These are phyloP conservation scores for Argya squamiceps DNA, from an alignment of 2,797 vertebrate genomes.

Conservation along the genomic window DNA sequence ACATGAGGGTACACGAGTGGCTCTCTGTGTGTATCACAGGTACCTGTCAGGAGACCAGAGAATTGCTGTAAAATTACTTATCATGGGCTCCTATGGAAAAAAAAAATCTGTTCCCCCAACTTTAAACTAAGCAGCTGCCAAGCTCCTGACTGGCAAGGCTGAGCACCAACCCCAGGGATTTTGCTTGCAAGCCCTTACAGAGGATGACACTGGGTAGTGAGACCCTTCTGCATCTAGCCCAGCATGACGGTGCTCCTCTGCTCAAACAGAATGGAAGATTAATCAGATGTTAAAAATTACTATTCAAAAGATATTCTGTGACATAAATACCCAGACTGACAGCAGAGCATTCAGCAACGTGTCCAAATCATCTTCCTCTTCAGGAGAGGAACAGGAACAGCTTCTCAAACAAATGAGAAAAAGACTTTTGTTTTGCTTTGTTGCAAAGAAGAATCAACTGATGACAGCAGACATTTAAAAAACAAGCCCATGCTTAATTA, in stretches of 20 bases:
- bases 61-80: not conserved
- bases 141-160: not conserved
- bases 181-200: not conserved
- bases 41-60: accelerated
- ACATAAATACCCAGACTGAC: constrained; percentile 17
- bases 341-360: not conserved
- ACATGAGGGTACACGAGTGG: accelerated
- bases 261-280: not conserved
- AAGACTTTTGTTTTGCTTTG: constrained; percentile 4
- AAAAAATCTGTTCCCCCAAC: not conserved
- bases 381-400: constrained; percentile 6
- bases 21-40: not conserved
- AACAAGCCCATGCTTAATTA: not conserved
- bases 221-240: not conserved
- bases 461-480: constrained; percentile 12
- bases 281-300: constrained; percentile 28
- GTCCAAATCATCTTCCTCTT: constrained; percentile 12
- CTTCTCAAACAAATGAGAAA: constrained; percentile 21
- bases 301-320: constrained; percentile 16
- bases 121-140: not conserved
- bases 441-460: not conserved
- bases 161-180: not conserved
- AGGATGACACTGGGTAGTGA: not conserved
- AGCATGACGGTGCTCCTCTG: not conserved
- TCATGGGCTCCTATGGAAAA: not conserved